Percentiles rank a stretch among this genome's conserved stretches.
phyloP scores from a whole-genome alignment of 23 tunicate species.

The Ascidia mentula region DNA sequence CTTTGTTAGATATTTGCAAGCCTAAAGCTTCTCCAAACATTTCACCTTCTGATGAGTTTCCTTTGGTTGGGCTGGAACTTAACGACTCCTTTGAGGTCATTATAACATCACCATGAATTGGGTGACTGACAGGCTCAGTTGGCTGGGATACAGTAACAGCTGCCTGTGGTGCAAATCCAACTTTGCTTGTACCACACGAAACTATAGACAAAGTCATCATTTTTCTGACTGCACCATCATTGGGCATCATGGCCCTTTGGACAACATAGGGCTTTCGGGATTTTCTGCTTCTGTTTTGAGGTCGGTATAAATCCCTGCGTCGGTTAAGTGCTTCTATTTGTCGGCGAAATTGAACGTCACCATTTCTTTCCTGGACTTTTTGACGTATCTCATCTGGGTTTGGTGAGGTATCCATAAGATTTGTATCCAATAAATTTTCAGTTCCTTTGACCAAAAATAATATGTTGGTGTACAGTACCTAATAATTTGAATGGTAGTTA shows the following conservation, averaged over 20 bases:
- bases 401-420: neutral
- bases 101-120: neutral
- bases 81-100: neutral
- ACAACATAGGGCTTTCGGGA: slow-evolving; percentile 42
- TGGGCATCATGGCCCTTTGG: slow-evolving; percentile 46
- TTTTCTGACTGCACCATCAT: slow-evolving; percentile 38
- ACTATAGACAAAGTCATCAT: slow-evolving; percentile 75
- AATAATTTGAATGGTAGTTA: neutral
- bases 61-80: neutral
- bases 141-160: neutral
- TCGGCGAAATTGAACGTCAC: slow-evolving; percentile 46
- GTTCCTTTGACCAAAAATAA: neutral
- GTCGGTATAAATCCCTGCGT: slow-evolving; percentile 40
- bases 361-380: slow-evolving; percentile 35
- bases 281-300: slow-evolving; percentile 23
- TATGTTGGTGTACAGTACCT: neutral
- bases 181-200: slow-evolving; percentile 41
- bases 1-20: slow-evolving; percentile 10
- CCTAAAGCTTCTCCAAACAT: slow-evolving; percentile 26
- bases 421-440: neutral
- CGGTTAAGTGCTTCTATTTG: slow-evolving; percentile 56
- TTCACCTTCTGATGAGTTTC: neutral
- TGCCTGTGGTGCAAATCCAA: slow-evolving; percentile 47
- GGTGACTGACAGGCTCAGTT: neutral
- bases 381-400: slow-evolving; percentile 12